Percentiles rank a stretch among this genome's conserved stretches.
These are phyloP conservation scores for Silurus aristotelis DNA, from an alignment of 2,797 vertebrate genomes.

Conservation along the genomic window DNA sequence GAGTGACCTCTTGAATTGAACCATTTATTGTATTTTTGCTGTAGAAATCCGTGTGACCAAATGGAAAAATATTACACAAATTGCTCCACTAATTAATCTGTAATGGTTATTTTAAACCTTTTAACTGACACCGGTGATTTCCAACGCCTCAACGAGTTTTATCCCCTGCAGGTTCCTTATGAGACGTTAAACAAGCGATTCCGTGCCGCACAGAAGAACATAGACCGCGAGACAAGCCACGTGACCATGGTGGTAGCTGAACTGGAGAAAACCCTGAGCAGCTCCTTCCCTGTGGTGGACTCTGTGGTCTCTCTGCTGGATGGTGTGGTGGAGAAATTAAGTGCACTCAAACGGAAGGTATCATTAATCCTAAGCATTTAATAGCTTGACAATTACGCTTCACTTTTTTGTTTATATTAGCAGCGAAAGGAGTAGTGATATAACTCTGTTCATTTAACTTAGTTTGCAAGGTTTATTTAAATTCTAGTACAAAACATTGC, in stretches of 20 bases:
- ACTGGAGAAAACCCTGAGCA: slow-evolving; percentile 95
- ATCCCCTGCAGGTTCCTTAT: slow-evolving; percentile 85
- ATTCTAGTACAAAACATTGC: background rate
- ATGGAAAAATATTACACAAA: background rate
- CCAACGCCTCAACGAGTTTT: background rate
- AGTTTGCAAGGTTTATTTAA: too few species aligned
- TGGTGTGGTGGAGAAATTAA: slow-evolving; percentile 96
- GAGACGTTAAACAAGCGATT: slow-evolving; percentile 98
- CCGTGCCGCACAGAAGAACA: slow-evolving; percentile 96
- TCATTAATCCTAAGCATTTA: background rate
- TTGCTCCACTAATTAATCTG: background rate
- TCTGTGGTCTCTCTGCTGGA: slow-evolving; percentile 96
- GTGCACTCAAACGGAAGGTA: slow-evolving; percentile 94
- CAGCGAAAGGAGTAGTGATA: too few species aligned
- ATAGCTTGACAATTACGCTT: too few species aligned
- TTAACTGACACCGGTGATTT: background rate
- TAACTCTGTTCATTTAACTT: too few species aligned
- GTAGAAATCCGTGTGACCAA: background rate
- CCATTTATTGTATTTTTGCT: background rate
- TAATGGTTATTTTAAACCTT: background rate
- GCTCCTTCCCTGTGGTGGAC: slow-evolving; percentile 90
- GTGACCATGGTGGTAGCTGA: slow-evolving; percentile 98
- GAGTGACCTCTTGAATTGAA: background rate
- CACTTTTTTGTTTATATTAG: too few species aligned
- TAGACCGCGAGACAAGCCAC: slow-evolving; percentile 96